Conservation (phyloP, 2,797 vertebrate species). For the Enteromius afrohamiltoni region DNA sequence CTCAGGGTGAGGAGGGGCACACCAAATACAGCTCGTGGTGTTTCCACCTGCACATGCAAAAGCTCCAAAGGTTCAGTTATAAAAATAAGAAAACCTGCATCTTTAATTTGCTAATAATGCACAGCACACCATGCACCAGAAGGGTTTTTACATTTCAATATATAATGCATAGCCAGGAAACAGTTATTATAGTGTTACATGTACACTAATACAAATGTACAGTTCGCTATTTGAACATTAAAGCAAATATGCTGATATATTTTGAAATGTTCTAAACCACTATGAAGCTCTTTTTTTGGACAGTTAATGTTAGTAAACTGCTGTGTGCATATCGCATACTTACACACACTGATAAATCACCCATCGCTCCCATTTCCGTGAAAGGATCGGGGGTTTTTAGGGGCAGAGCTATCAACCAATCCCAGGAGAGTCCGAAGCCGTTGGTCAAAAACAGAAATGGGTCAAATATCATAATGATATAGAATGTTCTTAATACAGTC, state of each 20-base stretch:
- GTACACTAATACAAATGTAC: background rate
- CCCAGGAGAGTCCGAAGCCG: slow-evolving; percentile 2
- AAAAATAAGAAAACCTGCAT: no score
- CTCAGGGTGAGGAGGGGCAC: slow-evolving; percentile 68
- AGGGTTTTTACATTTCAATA: background rate
- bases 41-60: background rate
- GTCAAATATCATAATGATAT: no score
- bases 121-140: no score
- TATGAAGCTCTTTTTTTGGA: no score
- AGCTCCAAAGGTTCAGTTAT: background rate
- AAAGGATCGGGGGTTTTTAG: background rate
- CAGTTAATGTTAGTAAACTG: background rate
- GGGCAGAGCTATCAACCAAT: background rate
- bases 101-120: no score
- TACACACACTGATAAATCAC: slow-evolving; percentile 5
- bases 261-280: background rate
- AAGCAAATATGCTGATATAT: background rate
- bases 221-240: background rate
- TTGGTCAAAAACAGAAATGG: background rate
- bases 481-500: no score
- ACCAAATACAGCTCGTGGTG: slow-evolving; percentile 67
- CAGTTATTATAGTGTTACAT: background rate
- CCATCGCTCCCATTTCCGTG: background rate
- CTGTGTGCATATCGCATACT: background rate
- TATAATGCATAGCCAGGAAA: background rate